Evolutionary conservation across 2,888 invertebrate genomes (phyloP).

Genomic region (Eugnorisma glareosa): DNA sequence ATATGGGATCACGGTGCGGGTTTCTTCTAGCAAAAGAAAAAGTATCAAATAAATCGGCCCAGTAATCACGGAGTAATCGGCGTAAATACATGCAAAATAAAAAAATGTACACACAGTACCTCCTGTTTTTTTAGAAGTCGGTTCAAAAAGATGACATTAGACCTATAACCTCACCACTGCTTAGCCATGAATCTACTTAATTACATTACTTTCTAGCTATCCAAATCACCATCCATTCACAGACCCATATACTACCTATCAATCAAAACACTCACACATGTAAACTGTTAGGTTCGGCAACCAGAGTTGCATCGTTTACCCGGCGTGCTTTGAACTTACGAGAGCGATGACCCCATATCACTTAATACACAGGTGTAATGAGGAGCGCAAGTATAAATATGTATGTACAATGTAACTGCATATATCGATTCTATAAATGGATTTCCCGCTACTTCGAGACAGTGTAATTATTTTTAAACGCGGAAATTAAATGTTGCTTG

Average conservation of each 20-base stretch:
- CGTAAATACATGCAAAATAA: no score
- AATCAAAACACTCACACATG: constrained; percentile 38
- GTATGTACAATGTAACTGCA: constrained; percentile 18
- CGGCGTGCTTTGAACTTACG: constrained; percentile 41
- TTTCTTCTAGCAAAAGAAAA: no score
- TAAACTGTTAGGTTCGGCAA: constrained; percentile 17
- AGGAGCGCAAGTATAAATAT: constrained; percentile 39
- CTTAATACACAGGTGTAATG: constrained; percentile 60
- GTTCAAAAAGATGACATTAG: background rate
- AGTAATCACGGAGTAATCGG: no score
- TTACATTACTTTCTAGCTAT: constrained; percentile 8
- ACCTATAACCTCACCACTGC: constrained; percentile 5
- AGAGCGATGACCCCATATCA: constrained; percentile 59
- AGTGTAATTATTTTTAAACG: constrained; percentile 52
- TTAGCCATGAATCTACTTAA: constrained; percentile 16
- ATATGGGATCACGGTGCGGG: no score
- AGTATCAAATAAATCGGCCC: no score
- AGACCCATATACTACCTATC: constrained; percentile 17
- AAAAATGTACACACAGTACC: no score
- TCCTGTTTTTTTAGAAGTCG: no score
- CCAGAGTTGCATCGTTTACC: constrained; percentile 36
- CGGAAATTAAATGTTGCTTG: constrained; percentile 29
- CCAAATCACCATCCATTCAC: constrained; percentile 23
- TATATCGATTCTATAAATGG: constrained; percentile 56
- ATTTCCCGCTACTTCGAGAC: constrained; percentile 47